Conservation (phyloP, 92 coral and sea anemone species). For the Epizoanthus rinbou region DNA sequence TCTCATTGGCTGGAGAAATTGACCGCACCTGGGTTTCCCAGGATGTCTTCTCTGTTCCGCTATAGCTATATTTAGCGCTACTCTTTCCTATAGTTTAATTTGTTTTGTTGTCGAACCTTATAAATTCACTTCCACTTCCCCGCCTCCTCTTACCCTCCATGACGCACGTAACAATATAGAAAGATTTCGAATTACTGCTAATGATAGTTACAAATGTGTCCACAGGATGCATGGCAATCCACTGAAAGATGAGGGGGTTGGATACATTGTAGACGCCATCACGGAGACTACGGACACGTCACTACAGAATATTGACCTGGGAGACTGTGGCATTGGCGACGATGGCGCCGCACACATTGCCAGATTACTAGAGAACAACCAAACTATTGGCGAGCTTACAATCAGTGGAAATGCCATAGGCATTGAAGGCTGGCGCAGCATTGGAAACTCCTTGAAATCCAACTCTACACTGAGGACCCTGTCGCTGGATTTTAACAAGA, state of each 20-base stretch:
- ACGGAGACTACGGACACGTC: conserved; percentile 65
- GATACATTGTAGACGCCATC: conserved; percentile 80
- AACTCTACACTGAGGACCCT: conserved; percentile 75
- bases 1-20: too few species aligned
- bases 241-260: conserved; percentile 83
- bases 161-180: too few species aligned
- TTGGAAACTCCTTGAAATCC: conserved; percentile 67
- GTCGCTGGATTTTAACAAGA: conserved; percentile 84
- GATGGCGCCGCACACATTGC: conserved; percentile 87
- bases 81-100: too few species aligned
- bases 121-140: too few species aligned
- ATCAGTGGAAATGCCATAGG: conserved; percentile 81
- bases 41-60: too few species aligned
- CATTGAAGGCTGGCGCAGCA: conserved; percentile 80
- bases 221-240: conserved; percentile 94
- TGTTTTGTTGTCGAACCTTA: too few species aligned
- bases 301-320: conserved; percentile 83
- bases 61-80: too few species aligned
- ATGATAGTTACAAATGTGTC: background rate
- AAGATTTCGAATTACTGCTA: background rate
- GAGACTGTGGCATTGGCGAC: conserved; percentile 88
- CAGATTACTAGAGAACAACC: conserved; percentile 71
- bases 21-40: too few species aligned
- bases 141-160: too few species aligned
- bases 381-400: conserved; percentile 72